These are phyloP conservation scores for Hapalemur alaotrensis DNA, from an alignment of 2,797 vertebrate genomes.

Conservation along the genomic window DNA sequence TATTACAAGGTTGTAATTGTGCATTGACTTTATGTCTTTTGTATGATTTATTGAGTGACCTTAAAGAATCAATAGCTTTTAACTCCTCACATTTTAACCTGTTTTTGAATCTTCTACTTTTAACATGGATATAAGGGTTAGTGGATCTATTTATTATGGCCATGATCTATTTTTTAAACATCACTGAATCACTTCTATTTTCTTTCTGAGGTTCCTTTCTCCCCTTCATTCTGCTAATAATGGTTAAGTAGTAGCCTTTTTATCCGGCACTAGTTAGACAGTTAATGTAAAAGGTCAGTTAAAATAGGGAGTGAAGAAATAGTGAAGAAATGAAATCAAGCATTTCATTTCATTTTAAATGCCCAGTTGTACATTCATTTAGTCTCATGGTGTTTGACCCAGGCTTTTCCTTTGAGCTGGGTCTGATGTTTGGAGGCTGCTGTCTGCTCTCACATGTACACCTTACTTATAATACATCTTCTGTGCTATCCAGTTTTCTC, in stretches of 20 bases:
- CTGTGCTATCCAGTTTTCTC: not conserved
- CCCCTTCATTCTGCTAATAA: not conserved
- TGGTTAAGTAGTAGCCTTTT: not conserved
- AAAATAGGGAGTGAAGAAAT: not conserved
- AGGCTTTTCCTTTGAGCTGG: not conserved
- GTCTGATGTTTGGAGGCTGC: not conserved
- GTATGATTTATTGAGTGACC: not conserved
- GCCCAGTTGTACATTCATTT: not conserved
- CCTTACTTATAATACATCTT: not conserved
- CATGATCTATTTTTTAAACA: not conserved
- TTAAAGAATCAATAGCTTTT: not conserved
- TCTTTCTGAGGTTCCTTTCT: not conserved
- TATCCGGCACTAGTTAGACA: not conserved
- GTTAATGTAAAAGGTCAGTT: not conserved
- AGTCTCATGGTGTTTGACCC: not conserved
- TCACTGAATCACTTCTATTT: not conserved
- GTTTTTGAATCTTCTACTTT: not conserved
- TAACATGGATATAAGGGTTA: not conserved
- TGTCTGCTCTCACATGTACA: not conserved
- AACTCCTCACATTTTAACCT: not conserved
- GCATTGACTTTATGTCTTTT: not conserved
- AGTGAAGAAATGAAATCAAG: not conserved
- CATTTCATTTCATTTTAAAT: not conserved
- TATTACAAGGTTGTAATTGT: not conserved
- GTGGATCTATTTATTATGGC: not conserved